Evolutionary conservation across 2,113 vertebrate genomes (phyloP).

Genomic region (Upupa epops): DNA sequence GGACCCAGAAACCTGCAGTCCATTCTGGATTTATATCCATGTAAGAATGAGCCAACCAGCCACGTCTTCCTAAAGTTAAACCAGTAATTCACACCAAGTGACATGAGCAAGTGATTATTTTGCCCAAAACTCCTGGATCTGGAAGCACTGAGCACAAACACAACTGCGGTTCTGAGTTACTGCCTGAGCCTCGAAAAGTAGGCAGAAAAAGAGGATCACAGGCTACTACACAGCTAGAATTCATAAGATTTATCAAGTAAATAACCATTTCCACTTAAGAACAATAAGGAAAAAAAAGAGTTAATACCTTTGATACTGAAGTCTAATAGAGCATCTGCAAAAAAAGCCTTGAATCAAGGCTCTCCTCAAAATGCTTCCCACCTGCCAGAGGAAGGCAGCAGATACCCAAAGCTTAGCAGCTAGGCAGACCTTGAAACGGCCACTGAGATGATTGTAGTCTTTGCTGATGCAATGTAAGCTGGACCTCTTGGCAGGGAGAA

Average conservation of each 20-base stretch:
- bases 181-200: not conserved
- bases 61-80: not conserved
- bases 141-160: not conserved
- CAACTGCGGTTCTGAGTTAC: not conserved
- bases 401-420: not conserved
- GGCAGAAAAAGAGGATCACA: not conserved
- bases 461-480: not conserved
- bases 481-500: not conserved
- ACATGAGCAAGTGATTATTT: not conserved
- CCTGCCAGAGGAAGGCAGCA: not conserved
- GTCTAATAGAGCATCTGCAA: not conserved
- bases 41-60: rapidly evolving
- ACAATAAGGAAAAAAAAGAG: not conserved
- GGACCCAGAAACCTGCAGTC: not conserved
- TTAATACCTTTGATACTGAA: not conserved
- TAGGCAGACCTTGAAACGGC: not conserved
- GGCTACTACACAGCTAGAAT: not conserved
- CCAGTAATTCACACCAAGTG: not conserved
- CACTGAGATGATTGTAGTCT: not conserved
- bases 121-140: not conserved
- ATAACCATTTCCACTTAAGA: not conserved
- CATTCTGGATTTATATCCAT: not conserved
- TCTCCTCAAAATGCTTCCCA: not conserved
- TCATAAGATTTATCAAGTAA: not conserved
- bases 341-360: not conserved